Base-by-base conservation (phyloP, 1,140 invertebrate genomes). In the Brachionus sp. region DNA sequence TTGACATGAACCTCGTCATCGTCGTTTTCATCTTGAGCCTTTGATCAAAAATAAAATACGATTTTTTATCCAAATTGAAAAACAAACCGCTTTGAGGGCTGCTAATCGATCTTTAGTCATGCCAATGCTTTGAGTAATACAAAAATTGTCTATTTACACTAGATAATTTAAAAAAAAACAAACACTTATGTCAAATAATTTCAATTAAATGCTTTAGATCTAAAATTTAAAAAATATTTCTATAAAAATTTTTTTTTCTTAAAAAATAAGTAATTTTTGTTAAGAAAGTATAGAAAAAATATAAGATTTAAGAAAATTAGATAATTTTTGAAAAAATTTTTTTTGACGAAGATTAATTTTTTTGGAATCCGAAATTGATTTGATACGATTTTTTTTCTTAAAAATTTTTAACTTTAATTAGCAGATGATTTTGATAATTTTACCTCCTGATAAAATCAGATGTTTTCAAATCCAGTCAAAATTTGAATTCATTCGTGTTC, bases 81-180 rank as follows among this genome's bases (percentile, higher is more conserved):
- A 87, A 91, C 93, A 93, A 92, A 95, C 94, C 92, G 95, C 95
- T 92, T 95, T 94, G 86, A 96, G 92, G 89, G 95, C 95, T 91
- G 94, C 94, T 92, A 97, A 94, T 93, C 95, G 95, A 92, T 97
- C 95, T 92, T 96, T 97, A 90, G 95, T 96, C 95, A 97, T 97
- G 9, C 23, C 16, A 13, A 19, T 7, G n/a, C 6, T 42, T 80
- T 9, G 13, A 7, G 23, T 50, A 5, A 19, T 7, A 73, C 1
- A 12, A 23, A 19, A 9, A 57, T 23, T 23, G n/a, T 57, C 5
- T 57, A 57, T 57, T 57, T 57, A 57, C 50, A 57, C 16, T 57
- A 57, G 19, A 57, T 19, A 7, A 23, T 19, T 57, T 25, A 57
- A 57, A 57, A 57, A 57, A 57, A 9, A 19, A 57, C 50, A 57